These are phyloP conservation scores for Perizoma affinitatum DNA, from an alignment of 2,888 invertebrate genomes.

Conservation along the genomic window DNA sequence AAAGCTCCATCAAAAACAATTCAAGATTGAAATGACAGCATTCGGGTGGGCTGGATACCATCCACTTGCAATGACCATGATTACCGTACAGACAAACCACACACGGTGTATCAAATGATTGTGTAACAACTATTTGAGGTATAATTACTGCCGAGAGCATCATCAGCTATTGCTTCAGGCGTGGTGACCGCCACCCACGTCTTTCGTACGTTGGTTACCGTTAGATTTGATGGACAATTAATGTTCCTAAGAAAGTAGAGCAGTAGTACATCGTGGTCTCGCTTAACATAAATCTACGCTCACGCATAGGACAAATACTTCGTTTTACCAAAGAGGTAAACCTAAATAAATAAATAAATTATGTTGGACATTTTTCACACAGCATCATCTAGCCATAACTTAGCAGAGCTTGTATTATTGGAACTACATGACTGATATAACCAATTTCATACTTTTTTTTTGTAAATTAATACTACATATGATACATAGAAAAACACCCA, in stretches of 20 bases:
- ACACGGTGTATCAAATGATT: conserved; percentile 68
- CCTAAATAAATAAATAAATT: no score
- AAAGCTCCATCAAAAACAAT: conserved; percentile 18
- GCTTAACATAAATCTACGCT: no score
- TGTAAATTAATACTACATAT: no score
- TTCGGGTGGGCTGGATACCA: conserved; percentile 16
- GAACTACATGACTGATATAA: no score
- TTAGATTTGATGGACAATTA: conserved; percentile 32
- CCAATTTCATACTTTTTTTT: no score
- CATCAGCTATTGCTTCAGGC: conserved; percentile 68
- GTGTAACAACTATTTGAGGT: conserved; percentile 67
- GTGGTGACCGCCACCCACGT: conserved; percentile 64
- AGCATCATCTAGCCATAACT: no score
- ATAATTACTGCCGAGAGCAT: conserved; percentile 67
- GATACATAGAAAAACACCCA: no score
- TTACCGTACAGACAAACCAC: conserved; percentile 46
- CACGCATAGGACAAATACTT: no score
- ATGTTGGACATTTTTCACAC: no score
- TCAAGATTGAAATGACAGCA: conserved; percentile 25
- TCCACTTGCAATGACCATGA: conserved; percentile 30
- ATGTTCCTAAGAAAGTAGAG: conserved; percentile 18
- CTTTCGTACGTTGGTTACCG: conserved; percentile 29
- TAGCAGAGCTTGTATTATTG: no score
- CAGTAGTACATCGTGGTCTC: not conserved
- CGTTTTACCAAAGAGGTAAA: no score